Evolutionary conservation across 2,888 invertebrate species (phyloP).

Genomic region (Dusona sp.): DNA sequence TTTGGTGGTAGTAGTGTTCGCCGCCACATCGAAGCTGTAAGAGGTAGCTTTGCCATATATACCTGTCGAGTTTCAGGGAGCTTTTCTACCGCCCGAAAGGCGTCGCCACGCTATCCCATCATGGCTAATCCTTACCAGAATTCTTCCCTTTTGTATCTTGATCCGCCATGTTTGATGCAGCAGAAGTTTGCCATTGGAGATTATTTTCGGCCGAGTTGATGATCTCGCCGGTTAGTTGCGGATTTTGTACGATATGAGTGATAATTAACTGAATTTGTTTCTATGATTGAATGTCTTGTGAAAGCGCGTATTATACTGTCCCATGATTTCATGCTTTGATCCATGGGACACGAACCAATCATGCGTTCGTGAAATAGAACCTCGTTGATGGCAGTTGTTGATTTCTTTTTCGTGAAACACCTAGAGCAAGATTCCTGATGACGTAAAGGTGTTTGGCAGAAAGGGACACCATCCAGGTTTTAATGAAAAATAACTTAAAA

Average conservation of each 20-base stretch:
- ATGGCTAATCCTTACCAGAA: background rate
- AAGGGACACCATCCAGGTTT: background rate
- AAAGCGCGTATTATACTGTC: too few relatives aligned
- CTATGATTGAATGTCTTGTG: background rate
- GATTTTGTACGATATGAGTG: background rate
- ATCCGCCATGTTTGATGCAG: background rate
- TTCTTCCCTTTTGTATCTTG: background rate
- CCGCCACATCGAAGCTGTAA: constrained; percentile 31
- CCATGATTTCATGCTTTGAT: background rate
- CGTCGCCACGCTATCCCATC: constrained; percentile 11
- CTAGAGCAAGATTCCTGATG: background rate
- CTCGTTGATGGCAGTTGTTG: background rate
- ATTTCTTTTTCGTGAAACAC: background rate
- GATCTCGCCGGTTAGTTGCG: background rate
- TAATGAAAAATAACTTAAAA: background rate
- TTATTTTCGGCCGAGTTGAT: background rate
- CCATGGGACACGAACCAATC: background rate
- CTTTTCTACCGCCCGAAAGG: background rate
- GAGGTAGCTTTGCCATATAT: constrained; percentile 37
- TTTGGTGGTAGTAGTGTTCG: constrained; percentile 23
- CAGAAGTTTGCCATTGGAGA: background rate
- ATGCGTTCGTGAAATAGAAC: background rate
- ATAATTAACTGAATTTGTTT: background rate
- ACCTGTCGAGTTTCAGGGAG: constrained; percentile 1
- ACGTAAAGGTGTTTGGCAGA: background rate